Evolutionary conservation across 1,140 invertebrate genomes (phyloP).

Genomic region (Cecropterus lyciades): DNA sequence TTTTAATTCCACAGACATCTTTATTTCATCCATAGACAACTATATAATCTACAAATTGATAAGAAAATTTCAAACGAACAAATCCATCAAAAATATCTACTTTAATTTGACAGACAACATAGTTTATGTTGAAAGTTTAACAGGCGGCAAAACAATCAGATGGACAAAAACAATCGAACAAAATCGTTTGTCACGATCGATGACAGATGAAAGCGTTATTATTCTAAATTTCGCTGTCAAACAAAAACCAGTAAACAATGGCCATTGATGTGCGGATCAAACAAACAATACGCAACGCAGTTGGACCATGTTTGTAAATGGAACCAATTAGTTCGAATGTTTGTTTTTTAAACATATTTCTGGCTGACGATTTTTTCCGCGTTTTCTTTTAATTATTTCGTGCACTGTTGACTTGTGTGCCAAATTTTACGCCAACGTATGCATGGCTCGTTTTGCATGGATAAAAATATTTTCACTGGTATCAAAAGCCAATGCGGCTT

Average conservation of each 20-base stretch:
- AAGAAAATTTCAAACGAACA: too few relatives aligned
- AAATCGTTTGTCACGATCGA: constrained; percentile 9
- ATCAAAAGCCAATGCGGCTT: too few relatives aligned
- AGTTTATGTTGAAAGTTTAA: too few relatives aligned
- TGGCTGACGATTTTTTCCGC: constrained; percentile 2
- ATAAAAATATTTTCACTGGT: too few relatives aligned
- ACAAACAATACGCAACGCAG: constrained; percentile 20
- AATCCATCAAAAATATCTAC: too few relatives aligned
- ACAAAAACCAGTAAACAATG: constrained; percentile 22
- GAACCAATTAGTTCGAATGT: constrained; percentile 10
- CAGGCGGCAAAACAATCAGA: neutral
- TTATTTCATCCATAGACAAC: too few relatives aligned
- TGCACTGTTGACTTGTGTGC: neutral
- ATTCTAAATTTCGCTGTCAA: constrained; percentile 21
- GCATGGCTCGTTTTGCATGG: too few relatives aligned
- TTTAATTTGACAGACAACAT: too few relatives aligned
- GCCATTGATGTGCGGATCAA: constrained; percentile 14
- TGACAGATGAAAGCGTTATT: constrained; percentile 29
- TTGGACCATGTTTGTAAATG: constrained; percentile 11
- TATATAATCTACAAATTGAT: too few relatives aligned
- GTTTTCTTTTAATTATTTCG: constrained; percentile 4
- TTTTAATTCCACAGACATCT: too few relatives aligned
- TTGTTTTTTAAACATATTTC: neutral
- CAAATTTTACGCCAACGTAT: too few relatives aligned
- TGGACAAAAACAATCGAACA: constrained; percentile 1